Base-by-base conservation (phyloP, 2,797 vertebrate genomes). In the Pampus argenteus region DNA sequence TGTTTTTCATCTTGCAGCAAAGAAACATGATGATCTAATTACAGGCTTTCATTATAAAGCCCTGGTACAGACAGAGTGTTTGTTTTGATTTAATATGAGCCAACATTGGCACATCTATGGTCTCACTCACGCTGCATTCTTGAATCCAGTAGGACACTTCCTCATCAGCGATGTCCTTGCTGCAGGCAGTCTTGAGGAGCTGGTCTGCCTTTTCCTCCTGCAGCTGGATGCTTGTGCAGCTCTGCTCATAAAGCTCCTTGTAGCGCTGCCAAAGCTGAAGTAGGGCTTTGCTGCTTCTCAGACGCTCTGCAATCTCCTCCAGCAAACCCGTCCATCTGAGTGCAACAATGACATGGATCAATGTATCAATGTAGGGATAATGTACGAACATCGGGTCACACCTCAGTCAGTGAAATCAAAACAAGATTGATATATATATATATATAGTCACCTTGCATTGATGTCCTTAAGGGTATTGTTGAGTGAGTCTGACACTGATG, bases 211-310 rank as follows among this genome's bases (percentile, higher is more conserved):
- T 92, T 0, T 95, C 94, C 73, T 97, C 97, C 63, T 95, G 93
- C 64, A 93, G 93, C 47, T 64, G 95, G 9, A 97, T 86, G 0
- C 86, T 83, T 1, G 87, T 67, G 44, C 80, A 89, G 50, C 95
- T 96, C 90, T 96, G 95, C 58, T 88, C 85, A 22, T 95, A 90
- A 29, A 96, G 95, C 74, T 97, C 95, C 65, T 95, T 96, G 92
- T 98, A 97, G 50, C 94, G 92, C 85, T 96, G 96, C 98, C 98
- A 99, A 8, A 99, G 94, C 78, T 96, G 96, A 18, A 97, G 95
- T n/a, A 99, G 91, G 1, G 93, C 94, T 83, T 94, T 96, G 90
- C 96, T 96, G 86, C 95, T 93, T 34, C 90, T 94, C 48, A 98
- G 93, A 66, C 96, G 95, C 89, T 98, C 96, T 0, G 94, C 86